phyloP scores from a whole-genome alignment of 2,113 vertebrate species.

The Panthera uncia region DNA sequence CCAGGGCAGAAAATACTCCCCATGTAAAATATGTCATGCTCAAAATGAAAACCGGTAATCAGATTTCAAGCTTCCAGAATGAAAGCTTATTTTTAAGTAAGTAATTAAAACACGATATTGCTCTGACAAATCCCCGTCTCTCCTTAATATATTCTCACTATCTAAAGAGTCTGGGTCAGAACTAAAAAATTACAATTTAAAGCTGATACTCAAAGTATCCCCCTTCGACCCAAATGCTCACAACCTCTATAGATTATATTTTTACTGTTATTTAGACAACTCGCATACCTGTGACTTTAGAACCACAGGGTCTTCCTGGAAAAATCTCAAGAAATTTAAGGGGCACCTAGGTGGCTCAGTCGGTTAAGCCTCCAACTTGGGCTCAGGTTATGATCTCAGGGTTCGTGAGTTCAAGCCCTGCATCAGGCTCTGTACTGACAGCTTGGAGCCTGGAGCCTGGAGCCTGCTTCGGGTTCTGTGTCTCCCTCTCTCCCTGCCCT shows the following conservation, averaged over 20 bases:
- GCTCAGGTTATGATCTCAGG: no score
- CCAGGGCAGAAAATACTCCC: background rate
- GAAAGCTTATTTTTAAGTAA: constrained; percentile 2
- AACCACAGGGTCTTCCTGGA: background rate
- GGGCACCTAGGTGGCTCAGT: no score
- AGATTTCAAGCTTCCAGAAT: background rate
- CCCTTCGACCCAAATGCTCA: background rate
- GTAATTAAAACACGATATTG: background rate
- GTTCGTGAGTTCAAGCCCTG: no score
- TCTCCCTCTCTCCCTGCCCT: no score
- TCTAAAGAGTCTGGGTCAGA: background rate
- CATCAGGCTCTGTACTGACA: no score
- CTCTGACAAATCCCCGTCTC: background rate
- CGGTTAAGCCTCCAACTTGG: no score
- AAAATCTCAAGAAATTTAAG: background rate
- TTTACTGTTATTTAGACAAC: background rate
- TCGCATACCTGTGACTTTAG: background rate
- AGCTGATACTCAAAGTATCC: background rate
- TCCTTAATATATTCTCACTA: background rate
- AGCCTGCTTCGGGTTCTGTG: no score
- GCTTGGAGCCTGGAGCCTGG: no score
- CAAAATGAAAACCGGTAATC: background rate
- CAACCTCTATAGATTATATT: background rate
- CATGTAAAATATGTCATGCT: background rate
- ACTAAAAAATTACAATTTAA: background rate